A percentile compares a stretch with the other conserved stretches of the same genome.
Evolutionary conservation across 2,797 vertebrate species (phyloP).

Genomic region (Rhinoraja longicauda): DNA sequence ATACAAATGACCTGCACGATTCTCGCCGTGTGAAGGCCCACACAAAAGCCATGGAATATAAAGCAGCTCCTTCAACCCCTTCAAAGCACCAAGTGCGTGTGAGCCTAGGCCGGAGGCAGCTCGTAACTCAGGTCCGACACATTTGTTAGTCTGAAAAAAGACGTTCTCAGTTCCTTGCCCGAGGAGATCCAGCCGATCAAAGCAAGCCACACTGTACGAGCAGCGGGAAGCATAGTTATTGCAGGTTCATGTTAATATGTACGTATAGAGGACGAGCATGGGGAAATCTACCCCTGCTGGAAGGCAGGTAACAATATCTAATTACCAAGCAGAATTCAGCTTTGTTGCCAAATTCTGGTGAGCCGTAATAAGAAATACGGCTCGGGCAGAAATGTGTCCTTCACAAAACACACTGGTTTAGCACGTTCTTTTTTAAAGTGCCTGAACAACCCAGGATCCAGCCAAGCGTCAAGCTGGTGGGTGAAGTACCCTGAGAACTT

Average conservation of each 20-base stretch:
- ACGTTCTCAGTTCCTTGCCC: slow-evolving; percentile 27
- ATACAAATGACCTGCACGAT: neutral
- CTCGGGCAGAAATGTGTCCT: neutral
- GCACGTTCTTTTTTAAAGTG: neutral
- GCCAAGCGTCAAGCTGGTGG: neutral
- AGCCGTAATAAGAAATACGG: neutral
- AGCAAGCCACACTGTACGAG: neutral
- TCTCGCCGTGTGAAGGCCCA: neutral
- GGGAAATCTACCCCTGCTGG: neutral
- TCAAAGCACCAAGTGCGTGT: neutral
- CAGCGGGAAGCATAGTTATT: neutral
- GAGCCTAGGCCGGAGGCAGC: neutral
- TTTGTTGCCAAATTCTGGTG: neutral
- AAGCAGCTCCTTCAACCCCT: neutral
- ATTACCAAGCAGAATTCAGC: neutral
- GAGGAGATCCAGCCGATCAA: neutral
- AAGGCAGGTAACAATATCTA: neutral
- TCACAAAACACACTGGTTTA: neutral
- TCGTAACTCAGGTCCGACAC: neutral
- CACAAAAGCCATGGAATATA: neutral
- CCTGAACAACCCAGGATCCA: neutral
- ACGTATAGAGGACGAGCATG: neutral
- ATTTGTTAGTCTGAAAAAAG: slow-evolving; percentile 17
- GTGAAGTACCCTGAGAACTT: no score
- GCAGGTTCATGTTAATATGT: neutral